Conservation (phyloP, 2,888 invertebrate species). For the Drosophila flavopinicola region DNA sequence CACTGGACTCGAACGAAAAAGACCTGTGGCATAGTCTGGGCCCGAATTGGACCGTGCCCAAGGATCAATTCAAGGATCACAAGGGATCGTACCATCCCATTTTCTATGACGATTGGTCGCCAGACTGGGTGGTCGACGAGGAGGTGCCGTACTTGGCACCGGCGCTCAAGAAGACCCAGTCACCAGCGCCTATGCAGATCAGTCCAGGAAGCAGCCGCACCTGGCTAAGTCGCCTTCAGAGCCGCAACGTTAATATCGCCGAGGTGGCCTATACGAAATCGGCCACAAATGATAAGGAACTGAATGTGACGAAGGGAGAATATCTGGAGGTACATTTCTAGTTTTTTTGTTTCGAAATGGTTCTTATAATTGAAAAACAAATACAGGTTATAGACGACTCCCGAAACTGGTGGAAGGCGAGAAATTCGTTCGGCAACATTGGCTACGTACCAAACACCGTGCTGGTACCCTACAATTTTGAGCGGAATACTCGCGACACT, state of each 20-base stretch:
- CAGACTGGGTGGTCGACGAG: slow-evolving; percentile 93
- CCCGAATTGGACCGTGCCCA: slow-evolving; percentile 96
- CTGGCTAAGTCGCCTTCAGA: slow-evolving; percentile 89
- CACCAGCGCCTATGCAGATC: slow-evolving; percentile 35
- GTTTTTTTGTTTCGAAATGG: too few relatives aligned
- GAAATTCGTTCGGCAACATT: slow-evolving; percentile 92
- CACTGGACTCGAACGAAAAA: slow-evolving; percentile 97
- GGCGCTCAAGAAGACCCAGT: slow-evolving; percentile 71
- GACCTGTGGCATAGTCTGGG: slow-evolving; percentile 98
- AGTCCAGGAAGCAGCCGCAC: slow-evolving; percentile 83
- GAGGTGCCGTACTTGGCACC: slow-evolving; percentile 86
- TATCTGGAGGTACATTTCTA: slow-evolving; percentile 91
- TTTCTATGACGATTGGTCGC: slow-evolving; percentile 98
- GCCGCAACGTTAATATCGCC: slow-evolving; percentile 90
- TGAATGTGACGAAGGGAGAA: slow-evolving; percentile 97
- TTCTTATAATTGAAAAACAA: background rate
- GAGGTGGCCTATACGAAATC: slow-evolving; percentile 97
- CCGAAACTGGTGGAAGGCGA: slow-evolving; percentile 99
- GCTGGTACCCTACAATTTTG: slow-evolving; percentile 87
- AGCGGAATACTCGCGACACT: slow-evolving; percentile 69
- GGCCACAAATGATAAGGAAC: slow-evolving; percentile 98
- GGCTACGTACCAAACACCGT: slow-evolving; percentile 99
- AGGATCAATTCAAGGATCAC: slow-evolving; percentile 96
- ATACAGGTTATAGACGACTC: slow-evolving; percentile 95
- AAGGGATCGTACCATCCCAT: slow-evolving; percentile 96